A percentile compares a stretch with the other conserved stretches of the same genome.
Evolutionary conservation across 1,140 invertebrate species (phyloP).

Genomic region (Bombus waltoni): DNA sequence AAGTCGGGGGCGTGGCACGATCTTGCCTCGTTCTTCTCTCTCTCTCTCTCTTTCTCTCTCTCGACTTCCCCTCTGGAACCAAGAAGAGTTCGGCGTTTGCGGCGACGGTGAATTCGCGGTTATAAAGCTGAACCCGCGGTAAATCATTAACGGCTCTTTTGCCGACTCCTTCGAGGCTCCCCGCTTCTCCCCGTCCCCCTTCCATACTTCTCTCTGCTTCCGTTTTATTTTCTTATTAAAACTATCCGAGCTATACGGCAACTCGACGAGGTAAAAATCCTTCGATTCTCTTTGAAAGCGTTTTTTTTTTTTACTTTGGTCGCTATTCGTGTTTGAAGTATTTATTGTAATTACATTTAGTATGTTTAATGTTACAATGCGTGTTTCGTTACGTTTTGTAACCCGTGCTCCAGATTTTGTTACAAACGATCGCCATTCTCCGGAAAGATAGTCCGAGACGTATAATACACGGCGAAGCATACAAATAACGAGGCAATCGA

Average conservation of each 20-base stretch:
- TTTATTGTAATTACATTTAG: no score
- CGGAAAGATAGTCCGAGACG: no score
- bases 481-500: no score
- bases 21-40: conserved; percentile 33
- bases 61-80: conserved; percentile 25
- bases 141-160: conserved; percentile 72
- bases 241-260: conserved; percentile 12
- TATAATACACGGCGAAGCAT: no score
- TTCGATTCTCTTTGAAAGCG: background rate
- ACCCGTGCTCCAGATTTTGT: no score
- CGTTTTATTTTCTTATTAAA: conserved; percentile 66
- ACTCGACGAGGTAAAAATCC: conserved; percentile 18
- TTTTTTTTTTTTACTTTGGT: background rate
- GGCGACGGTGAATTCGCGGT: conserved; percentile 64
- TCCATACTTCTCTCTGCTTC: conserved; percentile 23
- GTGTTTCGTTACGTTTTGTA: no score
- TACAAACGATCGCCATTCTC: no score
- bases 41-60: conserved; percentile 28
- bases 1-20: conserved; percentile 72
- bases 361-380: no score
- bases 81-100: conserved; percentile 50
- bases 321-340: no score
- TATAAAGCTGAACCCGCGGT: conserved; percentile 69
- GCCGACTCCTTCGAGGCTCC: background rate
- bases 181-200: conserved; percentile 19